phyloP scores from a whole-genome alignment of 2,113 vertebrate species.

The Maccullochella peelii region DNA sequence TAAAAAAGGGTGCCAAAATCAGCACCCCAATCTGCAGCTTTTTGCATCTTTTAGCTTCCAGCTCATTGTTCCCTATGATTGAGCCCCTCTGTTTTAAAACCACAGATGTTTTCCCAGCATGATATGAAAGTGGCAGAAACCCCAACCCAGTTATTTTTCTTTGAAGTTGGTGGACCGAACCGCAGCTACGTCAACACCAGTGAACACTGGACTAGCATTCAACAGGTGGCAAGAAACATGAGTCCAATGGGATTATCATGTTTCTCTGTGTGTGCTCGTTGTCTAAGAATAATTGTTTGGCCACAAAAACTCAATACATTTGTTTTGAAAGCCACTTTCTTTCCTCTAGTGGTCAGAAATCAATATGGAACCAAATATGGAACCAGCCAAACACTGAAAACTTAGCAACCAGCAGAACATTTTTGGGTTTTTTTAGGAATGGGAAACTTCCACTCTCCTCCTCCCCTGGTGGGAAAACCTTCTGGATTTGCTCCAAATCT shows the following conservation, averaged over 20 bases:
- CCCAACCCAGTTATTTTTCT: slow-evolving; percentile 9
- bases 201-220: neutral
- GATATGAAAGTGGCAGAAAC: neutral
- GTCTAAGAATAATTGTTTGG: neutral
- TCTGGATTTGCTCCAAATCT: slow-evolving; percentile 23
- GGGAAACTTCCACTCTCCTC: slow-evolving; percentile 7
- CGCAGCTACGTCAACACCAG: slow-evolving; percentile 22
- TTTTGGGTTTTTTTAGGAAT: neutral
- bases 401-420: neutral
- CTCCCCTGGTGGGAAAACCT: slow-evolving; percentile 15
- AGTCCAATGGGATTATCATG: slow-evolving; percentile 14
- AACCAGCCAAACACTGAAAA: slow-evolving; percentile 15
- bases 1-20: neutral
- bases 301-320: slow-evolving; percentile 20
- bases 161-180: neutral
- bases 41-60: neutral
- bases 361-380: slow-evolving; percentile 12
- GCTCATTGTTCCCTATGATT: neutral
- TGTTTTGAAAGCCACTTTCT: slow-evolving; percentile 16
- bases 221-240: slow-evolving; percentile 14
- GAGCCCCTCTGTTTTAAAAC: neutral
- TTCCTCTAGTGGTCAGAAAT: slow-evolving; percentile 29
- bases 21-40: neutral
- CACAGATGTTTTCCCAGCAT: slow-evolving; percentile 31
- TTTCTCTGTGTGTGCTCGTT: neutral